These are phyloP conservation scores for Aporrectodea caliginosa DNA, from an alignment of 1,140 invertebrate species.

Conservation along the genomic window DNA sequence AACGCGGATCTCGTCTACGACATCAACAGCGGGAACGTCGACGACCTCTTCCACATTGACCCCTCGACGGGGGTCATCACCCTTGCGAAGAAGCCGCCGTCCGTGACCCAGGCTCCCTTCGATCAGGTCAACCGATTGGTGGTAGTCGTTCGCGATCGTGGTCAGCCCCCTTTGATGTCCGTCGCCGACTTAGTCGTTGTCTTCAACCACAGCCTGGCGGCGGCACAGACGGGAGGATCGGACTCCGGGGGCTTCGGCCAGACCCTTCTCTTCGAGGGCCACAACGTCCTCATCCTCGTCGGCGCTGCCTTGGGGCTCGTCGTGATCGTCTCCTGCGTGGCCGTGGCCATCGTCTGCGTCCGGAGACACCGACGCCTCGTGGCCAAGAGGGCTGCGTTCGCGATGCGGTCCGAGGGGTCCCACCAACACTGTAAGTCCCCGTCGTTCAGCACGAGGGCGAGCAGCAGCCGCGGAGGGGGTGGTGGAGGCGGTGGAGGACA, in stretches of 20 bases:
- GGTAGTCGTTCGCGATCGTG: slow-evolving; percentile 1
- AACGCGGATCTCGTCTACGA: slow-evolving; percentile 85
- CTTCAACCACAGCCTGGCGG: slow-evolving; percentile 5
- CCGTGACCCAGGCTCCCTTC: not conserved
- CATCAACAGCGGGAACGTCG: slow-evolving; percentile 88
- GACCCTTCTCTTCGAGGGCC: not conserved
- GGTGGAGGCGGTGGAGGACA: not conserved
- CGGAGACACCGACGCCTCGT: not conserved
- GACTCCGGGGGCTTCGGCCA: not conserved
- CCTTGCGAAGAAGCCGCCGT: not conserved
- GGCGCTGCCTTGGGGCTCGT: not conserved
- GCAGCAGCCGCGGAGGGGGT: not conserved
- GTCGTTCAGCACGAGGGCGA: slow-evolving; percentile 4
- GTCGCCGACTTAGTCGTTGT: slow-evolving; percentile 14
- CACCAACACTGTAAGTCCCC: not conserved
- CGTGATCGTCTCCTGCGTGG: slow-evolving; percentile 7
- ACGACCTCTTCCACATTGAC: slow-evolving; percentile 90
- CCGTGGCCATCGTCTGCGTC: not conserved
- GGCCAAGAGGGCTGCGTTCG: not conserved
- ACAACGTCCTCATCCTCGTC: slow-evolving; percentile 8
- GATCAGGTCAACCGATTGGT: slow-evolving; percentile 3
- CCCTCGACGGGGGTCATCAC: slow-evolving; percentile 79
- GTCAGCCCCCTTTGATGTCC: slow-evolving; percentile 11
- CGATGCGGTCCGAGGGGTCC: not conserved
- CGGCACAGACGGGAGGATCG: not conserved